These are phyloP conservation scores for Centropristis striata DNA, from an alignment of 2,113 vertebrate genomes.

Conservation along the genomic window DNA sequence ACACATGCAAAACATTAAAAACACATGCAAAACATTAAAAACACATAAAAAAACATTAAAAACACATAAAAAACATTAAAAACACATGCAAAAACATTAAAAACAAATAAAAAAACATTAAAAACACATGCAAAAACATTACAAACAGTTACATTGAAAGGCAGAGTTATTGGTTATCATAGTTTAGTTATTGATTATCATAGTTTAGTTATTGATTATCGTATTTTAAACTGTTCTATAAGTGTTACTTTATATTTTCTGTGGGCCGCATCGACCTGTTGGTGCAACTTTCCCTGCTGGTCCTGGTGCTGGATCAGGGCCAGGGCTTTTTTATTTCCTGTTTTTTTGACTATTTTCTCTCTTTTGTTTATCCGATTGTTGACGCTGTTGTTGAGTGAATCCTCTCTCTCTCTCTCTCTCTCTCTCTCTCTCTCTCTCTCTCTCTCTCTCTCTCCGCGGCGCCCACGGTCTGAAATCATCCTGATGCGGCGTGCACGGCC, in stretches of 20 bases:
- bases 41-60: no score
- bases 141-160: no score
- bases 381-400: slow-evolving; percentile 72
- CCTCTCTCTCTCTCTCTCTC: slow-evolving; percentile 51
- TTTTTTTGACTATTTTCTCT: slow-evolving; percentile 71
- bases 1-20: no score
- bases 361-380: slow-evolving; percentile 83
- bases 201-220: no score
- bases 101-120: no score
- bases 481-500: slow-evolving; percentile 85
- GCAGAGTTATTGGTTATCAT: no score
- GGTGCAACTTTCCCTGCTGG: slow-evolving; percentile 3
- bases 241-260: not conserved
- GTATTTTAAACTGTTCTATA: no score
- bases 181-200: no score
- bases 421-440: slow-evolving; percentile 47
- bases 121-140: no score
- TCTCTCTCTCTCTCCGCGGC: slow-evolving; percentile 53
- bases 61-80: no score
- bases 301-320: slow-evolving; percentile 45
- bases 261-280: not conserved
- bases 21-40: no score
- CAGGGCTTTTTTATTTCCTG: slow-evolving; percentile 39
- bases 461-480: slow-evolving; percentile 84
- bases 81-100: no score